These are phyloP conservation scores for Indicator indicator DNA, from an alignment of 2,113 vertebrate genomes.

Conservation along the genomic window DNA sequence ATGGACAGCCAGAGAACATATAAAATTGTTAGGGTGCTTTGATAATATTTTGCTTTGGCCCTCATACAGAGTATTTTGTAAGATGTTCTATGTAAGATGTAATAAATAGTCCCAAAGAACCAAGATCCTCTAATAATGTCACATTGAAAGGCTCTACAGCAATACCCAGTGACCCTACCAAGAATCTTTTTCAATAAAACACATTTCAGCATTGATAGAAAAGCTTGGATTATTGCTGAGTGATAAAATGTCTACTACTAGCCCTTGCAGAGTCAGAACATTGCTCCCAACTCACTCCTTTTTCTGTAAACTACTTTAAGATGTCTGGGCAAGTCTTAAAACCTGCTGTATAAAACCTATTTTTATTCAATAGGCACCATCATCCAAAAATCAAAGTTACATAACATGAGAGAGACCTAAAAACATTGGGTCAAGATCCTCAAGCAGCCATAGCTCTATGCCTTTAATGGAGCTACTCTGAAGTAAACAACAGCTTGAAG, in stretches of 20 bases:
- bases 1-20: background rate
- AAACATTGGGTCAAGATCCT: background rate
- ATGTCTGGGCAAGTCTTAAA: background rate
- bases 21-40: background rate
- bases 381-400: background rate
- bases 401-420: background rate
- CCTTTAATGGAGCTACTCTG: background rate
- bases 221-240: constrained; percentile 43
- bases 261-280: constrained; percentile 17
- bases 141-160: constrained; percentile 4
- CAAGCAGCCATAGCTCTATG: background rate
- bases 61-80: background rate
- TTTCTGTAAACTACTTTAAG: constrained; percentile 15
- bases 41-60: background rate
- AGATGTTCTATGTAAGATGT: background rate
- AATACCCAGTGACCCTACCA: constrained; percentile 28
- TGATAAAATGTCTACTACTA: constrained; percentile 34
- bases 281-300: constrained; percentile 11
- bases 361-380: background rate
- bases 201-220: constrained; percentile 35
- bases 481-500: constrained; percentile 17
- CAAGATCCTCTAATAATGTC: constrained; percentile 15
- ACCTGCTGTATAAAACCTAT: background rate
- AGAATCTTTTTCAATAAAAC: constrained; percentile 45
- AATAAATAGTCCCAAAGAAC: background rate